Evolutionary conservation across 2,113 vertebrate genomes (phyloP).

Genomic region (Brienomyrus longianalis): DNA sequence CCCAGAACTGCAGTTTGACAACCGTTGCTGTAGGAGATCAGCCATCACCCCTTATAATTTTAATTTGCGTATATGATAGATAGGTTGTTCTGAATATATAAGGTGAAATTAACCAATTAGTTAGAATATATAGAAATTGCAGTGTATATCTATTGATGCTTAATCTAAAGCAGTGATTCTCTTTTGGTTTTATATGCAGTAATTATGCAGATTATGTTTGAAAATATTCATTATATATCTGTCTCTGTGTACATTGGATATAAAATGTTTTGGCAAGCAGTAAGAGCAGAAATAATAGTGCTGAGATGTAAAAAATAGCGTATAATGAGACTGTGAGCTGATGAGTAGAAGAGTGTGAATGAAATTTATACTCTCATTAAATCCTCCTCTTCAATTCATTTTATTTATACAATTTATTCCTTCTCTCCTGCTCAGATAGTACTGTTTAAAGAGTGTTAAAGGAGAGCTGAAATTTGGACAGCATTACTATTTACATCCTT

Average conservation of each 20-base stretch:
- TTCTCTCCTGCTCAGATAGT: neutral
- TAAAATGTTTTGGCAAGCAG: neutral
- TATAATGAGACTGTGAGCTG: neutral
- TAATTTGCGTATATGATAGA: neutral
- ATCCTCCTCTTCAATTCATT: neutral
- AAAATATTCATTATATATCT: neutral
- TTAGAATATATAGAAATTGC: neutral
- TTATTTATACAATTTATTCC: neutral
- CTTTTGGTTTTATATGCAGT: neutral
- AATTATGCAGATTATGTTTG: neutral
- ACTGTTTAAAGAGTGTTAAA: neutral
- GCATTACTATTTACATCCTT: neutral
- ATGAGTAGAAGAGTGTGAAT: neutral
- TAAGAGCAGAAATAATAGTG: neutral
- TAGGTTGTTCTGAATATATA: neutral
- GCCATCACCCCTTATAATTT: neutral
- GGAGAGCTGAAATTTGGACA: neutral
- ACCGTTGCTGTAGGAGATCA: neutral
- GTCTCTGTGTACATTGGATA: slow-evolving; percentile 2
- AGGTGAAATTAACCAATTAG: neutral
- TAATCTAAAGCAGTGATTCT: neutral
- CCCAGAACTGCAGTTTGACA: neutral
- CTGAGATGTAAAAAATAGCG: neutral
- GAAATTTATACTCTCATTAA: neutral
- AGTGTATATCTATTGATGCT: neutral